Evolutionary conservation across 2,113 vertebrate genomes (phyloP).

Genomic region (Myrmecobius fasciatus): DNA sequence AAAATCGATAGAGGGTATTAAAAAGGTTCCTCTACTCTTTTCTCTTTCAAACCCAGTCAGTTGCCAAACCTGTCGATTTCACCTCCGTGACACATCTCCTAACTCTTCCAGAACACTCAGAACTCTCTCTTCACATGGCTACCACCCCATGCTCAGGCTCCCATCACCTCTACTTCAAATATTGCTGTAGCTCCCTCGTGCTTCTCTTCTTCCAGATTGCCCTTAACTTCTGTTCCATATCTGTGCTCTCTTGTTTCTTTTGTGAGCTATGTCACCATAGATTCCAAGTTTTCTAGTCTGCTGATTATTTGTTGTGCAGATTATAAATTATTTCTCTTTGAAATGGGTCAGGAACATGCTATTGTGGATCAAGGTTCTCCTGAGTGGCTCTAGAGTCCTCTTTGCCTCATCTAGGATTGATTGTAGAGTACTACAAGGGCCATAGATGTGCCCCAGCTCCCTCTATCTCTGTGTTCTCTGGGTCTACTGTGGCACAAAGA

Average conservation of each 20-base stretch:
- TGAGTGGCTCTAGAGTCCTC: not conserved
- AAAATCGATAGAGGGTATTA: too few relatives aligned
- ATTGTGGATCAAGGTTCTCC: not conserved
- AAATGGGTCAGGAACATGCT: not conserved
- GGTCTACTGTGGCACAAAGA: not conserved
- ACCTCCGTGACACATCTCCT: not conserved
- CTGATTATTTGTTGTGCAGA: not conserved
- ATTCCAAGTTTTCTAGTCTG: too few relatives aligned
- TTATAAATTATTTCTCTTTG: not conserved
- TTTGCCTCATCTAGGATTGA: not conserved
- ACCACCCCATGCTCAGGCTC: too few relatives aligned
- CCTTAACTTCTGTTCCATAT: too few relatives aligned
- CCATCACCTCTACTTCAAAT: too few relatives aligned
- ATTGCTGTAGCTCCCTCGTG: too few relatives aligned
- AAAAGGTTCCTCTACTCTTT: not conserved
- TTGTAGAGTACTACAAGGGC: not conserved
- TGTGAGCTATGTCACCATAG: too few relatives aligned
- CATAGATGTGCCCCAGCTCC: not conserved
- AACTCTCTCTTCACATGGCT: too few relatives aligned
- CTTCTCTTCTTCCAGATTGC: too few relatives aligned
- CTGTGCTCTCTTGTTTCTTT: too few relatives aligned
- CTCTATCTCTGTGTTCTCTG: not conserved
- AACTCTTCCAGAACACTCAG: too few relatives aligned
- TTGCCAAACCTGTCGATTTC: not conserved
- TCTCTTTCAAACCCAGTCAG: not conserved